A percentile compares a stretch with the other conserved stretches of the same genome.
Evolutionary conservation across 2,888 invertebrate genomes (phyloP).

Genomic region (Ichneumon xanthorius): DNA sequence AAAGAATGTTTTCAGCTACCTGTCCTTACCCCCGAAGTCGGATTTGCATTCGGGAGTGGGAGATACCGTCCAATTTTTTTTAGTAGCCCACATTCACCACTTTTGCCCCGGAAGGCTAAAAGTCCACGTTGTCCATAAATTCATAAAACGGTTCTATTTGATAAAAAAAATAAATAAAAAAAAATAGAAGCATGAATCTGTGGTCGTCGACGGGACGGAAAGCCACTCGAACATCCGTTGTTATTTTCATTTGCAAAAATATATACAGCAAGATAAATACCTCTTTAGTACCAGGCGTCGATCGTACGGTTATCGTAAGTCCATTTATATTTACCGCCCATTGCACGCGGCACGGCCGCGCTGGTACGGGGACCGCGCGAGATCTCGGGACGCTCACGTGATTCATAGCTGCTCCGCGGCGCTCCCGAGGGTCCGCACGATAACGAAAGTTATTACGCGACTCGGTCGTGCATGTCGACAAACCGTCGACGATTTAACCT

Average conservation of each 20-base stretch:
- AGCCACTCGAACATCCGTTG: conserved; percentile 8
- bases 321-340: conserved; percentile 59
- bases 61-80: too few species aligned
- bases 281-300: conserved; percentile 26
- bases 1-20: too few species aligned
- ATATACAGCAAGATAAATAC: conserved; percentile 5
- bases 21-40: too few species aligned
- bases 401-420: conserved; percentile 74
- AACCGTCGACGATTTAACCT: conserved; percentile 72
- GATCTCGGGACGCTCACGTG: conserved; percentile 67
- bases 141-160: neutral
- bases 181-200: conserved; percentile 16
- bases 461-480: conserved; percentile 77
- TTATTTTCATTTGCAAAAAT: conserved; percentile 11
- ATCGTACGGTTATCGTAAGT: conserved; percentile 46
- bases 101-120: too few species aligned
- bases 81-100: too few species aligned
- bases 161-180: neutral
- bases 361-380: conserved; percentile 28
- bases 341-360: conserved; percentile 35
- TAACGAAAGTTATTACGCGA: conserved; percentile 78
- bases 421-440: conserved; percentile 70
- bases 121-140: neutral
- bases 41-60: too few species aligned
- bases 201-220: neutral